Percentiles rank a stretch among this genome's conserved stretches.
These are phyloP conservation scores for Bufo gargarizans DNA, from an alignment of 2,113 vertebrate genomes.

Conservation along the genomic window DNA sequence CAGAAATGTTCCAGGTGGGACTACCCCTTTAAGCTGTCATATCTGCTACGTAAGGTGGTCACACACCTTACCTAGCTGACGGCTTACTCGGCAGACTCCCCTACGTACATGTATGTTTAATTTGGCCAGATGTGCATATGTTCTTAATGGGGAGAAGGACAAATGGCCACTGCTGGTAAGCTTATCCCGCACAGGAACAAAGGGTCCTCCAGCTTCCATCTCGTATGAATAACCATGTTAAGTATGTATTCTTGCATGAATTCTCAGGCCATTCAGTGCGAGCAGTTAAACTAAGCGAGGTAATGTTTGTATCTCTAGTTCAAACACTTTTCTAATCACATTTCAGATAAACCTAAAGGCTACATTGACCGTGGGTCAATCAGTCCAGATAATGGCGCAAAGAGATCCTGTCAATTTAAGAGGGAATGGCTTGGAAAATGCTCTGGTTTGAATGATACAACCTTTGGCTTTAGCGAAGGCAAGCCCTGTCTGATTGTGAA, in stretches of 20 bases:
- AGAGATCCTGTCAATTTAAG: slow-evolving; percentile 81
- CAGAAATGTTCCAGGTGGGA: too few relatives aligned
- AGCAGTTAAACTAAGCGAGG: not conserved
- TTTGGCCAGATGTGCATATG: too few relatives aligned
- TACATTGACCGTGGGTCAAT: slow-evolving; percentile 75
- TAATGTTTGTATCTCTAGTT: not conserved
- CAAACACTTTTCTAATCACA: not conserved
- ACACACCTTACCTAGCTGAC: too few relatives aligned
- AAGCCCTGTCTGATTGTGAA: slow-evolving; percentile 91
- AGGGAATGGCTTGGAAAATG: slow-evolving; percentile 79
- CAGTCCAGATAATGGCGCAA: slow-evolving; percentile 63
- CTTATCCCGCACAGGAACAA: too few relatives aligned
- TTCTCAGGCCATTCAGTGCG: not conserved
- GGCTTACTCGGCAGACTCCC: too few relatives aligned
- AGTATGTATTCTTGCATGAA: not conserved
- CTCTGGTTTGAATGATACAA: slow-evolving; percentile 72
- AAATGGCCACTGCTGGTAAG: too few relatives aligned
- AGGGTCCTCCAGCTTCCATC: too few relatives aligned
- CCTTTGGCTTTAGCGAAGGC: slow-evolving; percentile 81
- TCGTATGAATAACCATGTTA: too few relatives aligned
- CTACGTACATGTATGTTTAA: too few relatives aligned
- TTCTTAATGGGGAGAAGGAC: too few relatives aligned
- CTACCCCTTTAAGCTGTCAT: too few relatives aligned
- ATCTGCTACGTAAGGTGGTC: too few relatives aligned
- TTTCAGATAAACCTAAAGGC: not conserved